Evolutionary conservation across 2,888 invertebrate genomes (phyloP), one percentile per base, ranked within the genome.

Genomic region (Agrypnus murinus): DNA sequence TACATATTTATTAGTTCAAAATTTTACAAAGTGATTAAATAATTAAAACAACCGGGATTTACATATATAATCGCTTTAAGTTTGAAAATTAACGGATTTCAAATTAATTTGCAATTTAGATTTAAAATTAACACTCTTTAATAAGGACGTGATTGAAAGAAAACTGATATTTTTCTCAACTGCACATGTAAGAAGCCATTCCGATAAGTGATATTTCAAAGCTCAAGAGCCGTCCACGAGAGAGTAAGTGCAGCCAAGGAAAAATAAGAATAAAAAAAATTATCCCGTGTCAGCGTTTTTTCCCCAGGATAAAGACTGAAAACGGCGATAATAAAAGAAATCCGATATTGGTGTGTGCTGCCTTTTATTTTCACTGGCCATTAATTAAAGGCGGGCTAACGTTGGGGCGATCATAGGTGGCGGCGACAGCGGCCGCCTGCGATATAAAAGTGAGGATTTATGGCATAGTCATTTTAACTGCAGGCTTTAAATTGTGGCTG

Each of bases 361-460:
- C 76, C 78, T 78, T 80, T 80, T 80, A 80, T 80, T 81, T 78
- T 80, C 77, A 77, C 78, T 76, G 79, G 77, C 79, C 79, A 81
- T 81, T 81, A 82, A 81, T 81, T 82, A 82, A 81, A 80, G 78
- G 74, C 77, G 75, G 78, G 74, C 79, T 76, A 79, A 77, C 78
- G 76, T 67, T 68, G 74, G 76, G 74, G 76, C 79, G 79, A 80
- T 80, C 80, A 80, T 81, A 81, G 81, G 79, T 81, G 81, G 79
- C 76, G 79, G 76, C 79, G 80, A 80, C 79, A 80, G 80, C 78
- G 76, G 78, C 79, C 77, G 79, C 75, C 75, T 74, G 77, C 78
- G 78, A 80, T 81, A 79, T 81, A 81, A 78, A 81, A 81, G 77
- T 80, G 78, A 81, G 53, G 80, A 81, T 81, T 81, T 81, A 81